Base-by-base conservation (phyloP, 2,888 invertebrate species). In the Phymatocera aterrima region DNA sequence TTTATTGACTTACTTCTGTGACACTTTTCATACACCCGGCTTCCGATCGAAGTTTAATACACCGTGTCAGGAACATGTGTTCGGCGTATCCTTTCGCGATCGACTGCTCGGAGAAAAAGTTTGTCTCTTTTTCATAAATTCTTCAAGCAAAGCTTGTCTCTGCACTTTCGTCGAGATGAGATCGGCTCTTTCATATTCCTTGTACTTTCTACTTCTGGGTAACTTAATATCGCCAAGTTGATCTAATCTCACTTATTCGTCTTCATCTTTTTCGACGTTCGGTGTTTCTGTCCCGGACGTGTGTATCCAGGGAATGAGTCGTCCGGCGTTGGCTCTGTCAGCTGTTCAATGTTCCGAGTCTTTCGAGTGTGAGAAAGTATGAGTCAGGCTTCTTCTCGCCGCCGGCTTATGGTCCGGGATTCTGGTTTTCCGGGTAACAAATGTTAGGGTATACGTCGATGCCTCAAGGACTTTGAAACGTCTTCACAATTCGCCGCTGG, bases 291-390 rank as follows among this genome's bases (percentile, higher is more conserved):
- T 51, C 51, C 51, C 72, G 72, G 54, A 72, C 51, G 12, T 43
- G 46, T 68, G n/a, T n/a, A n/a, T n/a, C n/a, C n/a, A n/a, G 21
- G 43, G 18, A 21, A 64, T 64, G 37, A 37, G 64, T 40, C 43
- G 28, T 54, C 46, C 15, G 68, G 28, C 46, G 43, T 46, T 24
- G 54, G 72, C 72, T n/a, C 31, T 31, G 72, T 51, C 72, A 72
- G 48, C 51, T 72, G 72, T 51, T 70, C 28, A 28, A 31, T 70
- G 12, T 37, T 34, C 72, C n/a, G 31, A 34, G 15, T 54, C 21
- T 72, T 54, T 72, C 68, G 68, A 64, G 72, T 72, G 48, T 72
- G 48, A 72, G 51, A 72, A 72, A 48, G 72, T 34, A 37, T 12
- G 34, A 72, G 51, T 37, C 51, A 21, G 43, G 48, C 34, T 72